Evolutionary conservation across 1,140 invertebrate genomes (phyloP), one percentile per base, ranked within the genome.

Genomic region (Thrips palmi): DNA sequence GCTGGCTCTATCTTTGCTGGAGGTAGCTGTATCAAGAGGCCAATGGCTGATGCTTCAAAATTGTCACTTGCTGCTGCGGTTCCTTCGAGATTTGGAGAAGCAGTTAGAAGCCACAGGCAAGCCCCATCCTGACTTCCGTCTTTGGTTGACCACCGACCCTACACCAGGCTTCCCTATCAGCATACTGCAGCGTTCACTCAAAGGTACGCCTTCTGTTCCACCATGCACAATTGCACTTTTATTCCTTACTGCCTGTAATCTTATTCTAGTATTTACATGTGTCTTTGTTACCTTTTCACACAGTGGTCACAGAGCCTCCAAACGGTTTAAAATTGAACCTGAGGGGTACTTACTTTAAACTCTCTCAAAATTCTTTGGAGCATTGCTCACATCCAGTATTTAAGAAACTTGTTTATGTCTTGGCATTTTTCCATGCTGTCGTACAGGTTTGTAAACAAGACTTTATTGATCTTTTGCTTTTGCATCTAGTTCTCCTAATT

Each of bases 21-120:
- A 85, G 40, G 68, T 62, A 4, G 74, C 81, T 0, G 68, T 80
- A 2, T 59, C 62, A 0, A 69, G 78, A 51, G 86, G 87, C 1
- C 73, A 81, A 47, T 92, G 86, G 87, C 53, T 92, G 14, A 81
- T 89, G 65, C 60, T 88, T 18, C 84, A 89, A 60, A 91, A 91
- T 54, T 89, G 86, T 45, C 86, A 93, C 53, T 61, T 91, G 36
- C 54, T 88, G 5, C 60, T 86, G 0, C 61, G 63, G n/a, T 91
- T 88, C 60, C 65, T 86, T 0, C 67, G 67, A 18, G 68, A 74
- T 29, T 55, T 92, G 30, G 85, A 91, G 54, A 88, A 88, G 51
- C 63, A 74, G 42, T 54, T 92, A 27, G 83, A 88, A 45, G 65
- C 73, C 46, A 66, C 84, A 37, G 67, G 59, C 29, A 77, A 75